Conservation (phyloP, 2,888 invertebrate genomes). For the Amiota communis region DNA sequence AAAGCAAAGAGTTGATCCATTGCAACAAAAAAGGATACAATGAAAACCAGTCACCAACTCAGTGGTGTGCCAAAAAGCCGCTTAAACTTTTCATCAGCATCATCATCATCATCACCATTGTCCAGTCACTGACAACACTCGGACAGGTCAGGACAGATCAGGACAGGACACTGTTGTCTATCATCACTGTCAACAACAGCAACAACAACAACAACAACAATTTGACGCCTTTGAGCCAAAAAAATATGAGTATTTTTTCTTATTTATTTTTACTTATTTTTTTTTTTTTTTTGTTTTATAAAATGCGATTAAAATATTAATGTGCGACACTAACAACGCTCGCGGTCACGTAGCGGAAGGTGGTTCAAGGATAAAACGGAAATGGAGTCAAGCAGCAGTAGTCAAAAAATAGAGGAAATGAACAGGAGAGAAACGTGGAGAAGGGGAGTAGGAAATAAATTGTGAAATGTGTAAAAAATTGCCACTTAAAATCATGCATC, state of each 20-base stretch:
- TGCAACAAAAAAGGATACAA: too few relatives aligned
- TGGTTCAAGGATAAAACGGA: too few relatives aligned
- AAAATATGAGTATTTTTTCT: neutral
- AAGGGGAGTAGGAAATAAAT: neutral
- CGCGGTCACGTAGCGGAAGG: neutral
- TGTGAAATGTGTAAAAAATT: slow-evolving; percentile 26
- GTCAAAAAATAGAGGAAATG: slow-evolving; percentile 2
- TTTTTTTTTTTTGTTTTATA: slow-evolving; percentile 12
- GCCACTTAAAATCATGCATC: slow-evolving; percentile 29
- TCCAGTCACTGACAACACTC: neutral
- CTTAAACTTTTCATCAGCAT: neutral
- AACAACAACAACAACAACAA: too few relatives aligned
- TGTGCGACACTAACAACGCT: slow-evolving; percentile 38
- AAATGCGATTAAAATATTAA: slow-evolving; percentile 55
- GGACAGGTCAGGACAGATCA: too few relatives aligned
- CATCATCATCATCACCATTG: slow-evolving; percentile 1
- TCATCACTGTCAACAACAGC: too few relatives aligned
- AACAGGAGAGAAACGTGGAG: neutral
- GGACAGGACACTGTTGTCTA: too few relatives aligned
- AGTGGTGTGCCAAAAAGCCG: neutral
- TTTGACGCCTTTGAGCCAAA: too few relatives aligned
- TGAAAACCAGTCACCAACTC: too few relatives aligned
- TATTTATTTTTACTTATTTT: neutral
- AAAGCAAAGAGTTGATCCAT: neutral
- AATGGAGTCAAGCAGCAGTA: too few relatives aligned